Conservation (phyloP, 2,797 vertebrate species). For the Pangasius krempfi region DNA sequence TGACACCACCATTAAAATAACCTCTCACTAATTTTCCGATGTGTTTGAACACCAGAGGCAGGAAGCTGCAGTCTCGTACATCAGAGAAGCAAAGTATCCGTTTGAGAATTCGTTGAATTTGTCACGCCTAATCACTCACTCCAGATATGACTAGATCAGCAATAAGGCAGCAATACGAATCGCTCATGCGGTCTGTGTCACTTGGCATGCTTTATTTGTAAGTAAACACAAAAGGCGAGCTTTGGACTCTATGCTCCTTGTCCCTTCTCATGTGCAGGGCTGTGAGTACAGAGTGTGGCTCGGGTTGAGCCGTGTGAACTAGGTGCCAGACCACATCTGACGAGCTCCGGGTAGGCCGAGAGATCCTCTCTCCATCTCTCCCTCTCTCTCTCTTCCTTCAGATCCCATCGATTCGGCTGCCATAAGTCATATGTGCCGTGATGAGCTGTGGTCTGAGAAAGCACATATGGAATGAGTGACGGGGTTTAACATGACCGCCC, state of each 20-base stretch:
- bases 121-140: constrained; percentile 77
- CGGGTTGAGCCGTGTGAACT: constrained; percentile 84
- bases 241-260: constrained; percentile 1
- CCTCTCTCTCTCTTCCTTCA: constrained; percentile 62
- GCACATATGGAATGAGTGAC: constrained; percentile 55
- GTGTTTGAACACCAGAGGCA: constrained; percentile 34
- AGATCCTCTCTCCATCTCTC: constrained; percentile 59
- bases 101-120: constrained; percentile 66
- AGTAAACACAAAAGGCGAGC: constrained; percentile 26
- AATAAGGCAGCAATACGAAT: constrained; percentile 71
- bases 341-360: constrained; percentile 75
- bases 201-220: constrained; percentile 51
- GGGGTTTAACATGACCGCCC: constrained; percentile 47
- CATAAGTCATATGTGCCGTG: constrained; percentile 50
- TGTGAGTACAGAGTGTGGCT: constrained; percentile 70
- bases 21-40: constrained; percentile 45
- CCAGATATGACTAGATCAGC: constrained; percentile 73
- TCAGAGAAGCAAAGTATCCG: constrained; percentile 36
- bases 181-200: constrained; percentile 72
- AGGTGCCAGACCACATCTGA: constrained; percentile 91
- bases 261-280: neutral
- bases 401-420: constrained; percentile 61
- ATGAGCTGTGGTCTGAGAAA: constrained; percentile 51
- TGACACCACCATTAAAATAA: constrained; percentile 37
- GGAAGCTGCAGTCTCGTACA: constrained; percentile 35